Percentiles rank a stretch among this genome's conserved stretches.
phyloP scores from a whole-genome alignment of 2,113 vertebrate species.

The Paramisgurnus dabryanus region DNA sequence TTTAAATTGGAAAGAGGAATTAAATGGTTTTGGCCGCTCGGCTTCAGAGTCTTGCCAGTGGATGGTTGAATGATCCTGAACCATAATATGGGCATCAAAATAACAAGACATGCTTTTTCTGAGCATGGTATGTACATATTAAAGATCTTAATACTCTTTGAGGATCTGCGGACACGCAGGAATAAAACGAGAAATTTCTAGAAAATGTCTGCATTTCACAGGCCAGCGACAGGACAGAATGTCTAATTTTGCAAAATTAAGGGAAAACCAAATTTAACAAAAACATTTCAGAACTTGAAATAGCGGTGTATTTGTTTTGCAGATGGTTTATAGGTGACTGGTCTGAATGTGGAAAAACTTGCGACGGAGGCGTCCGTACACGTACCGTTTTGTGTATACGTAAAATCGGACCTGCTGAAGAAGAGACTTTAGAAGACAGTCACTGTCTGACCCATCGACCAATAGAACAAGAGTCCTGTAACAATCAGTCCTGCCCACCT shows the following conservation, averaged over 20 bases:
- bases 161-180: no score
- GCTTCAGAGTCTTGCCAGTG: constrained; percentile 44
- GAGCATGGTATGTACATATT: not conserved
- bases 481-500: constrained; percentile 95
- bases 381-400: constrained; percentile 92
- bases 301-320: constrained; percentile 23
- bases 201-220: constrained; percentile 8
- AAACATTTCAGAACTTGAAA: no score
- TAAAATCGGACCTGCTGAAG: constrained; percentile 87
- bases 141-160: no score
- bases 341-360: constrained; percentile 94
- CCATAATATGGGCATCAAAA: constrained; percentile 35
- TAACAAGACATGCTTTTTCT: constrained; percentile 23
- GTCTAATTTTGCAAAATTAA: not conserved
- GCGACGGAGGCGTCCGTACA: constrained; percentile 86
- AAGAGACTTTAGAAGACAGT: constrained; percentile 89
- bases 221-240: not conserved
- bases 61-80: constrained; percentile 44
- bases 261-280: not conserved
- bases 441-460: constrained; percentile 92
- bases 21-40: constrained; percentile 41
- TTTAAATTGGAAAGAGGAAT: constrained; percentile 24
- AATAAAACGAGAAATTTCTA: not conserved
- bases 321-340: constrained; percentile 98
- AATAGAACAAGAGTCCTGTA: constrained; percentile 89